Conservation (phyloP, 1,140 invertebrate species). For the Atopsyche davidsoni region DNA sequence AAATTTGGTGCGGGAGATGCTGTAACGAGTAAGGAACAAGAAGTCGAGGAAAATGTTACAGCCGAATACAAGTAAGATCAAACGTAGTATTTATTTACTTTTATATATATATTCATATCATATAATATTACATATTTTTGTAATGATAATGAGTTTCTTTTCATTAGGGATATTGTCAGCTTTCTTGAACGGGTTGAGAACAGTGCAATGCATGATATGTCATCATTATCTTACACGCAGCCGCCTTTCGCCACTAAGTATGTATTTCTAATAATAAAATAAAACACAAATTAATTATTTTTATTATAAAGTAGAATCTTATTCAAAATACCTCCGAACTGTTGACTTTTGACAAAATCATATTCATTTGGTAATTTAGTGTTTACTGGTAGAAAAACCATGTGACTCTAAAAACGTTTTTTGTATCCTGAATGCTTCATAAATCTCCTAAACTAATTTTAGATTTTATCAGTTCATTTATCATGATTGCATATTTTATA, state of each 20-base stretch:
- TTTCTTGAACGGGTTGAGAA: constrained; percentile 47
- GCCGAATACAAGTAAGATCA: constrained; percentile 27
- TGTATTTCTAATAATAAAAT: constrained; percentile 3
- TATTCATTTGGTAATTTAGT: background rate
- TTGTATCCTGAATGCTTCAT: background rate
- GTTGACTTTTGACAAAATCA: background rate
- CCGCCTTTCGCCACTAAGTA: constrained; percentile 27
- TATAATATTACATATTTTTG: constrained; percentile 3
- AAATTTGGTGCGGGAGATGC: constrained; percentile 1
- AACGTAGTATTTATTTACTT: too few relatives aligned
- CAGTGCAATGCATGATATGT: constrained; percentile 40
- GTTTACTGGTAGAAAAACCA: background rate
- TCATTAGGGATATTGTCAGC: constrained; percentile 45
- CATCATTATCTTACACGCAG: constrained; percentile 27
- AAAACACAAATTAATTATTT: background rate
- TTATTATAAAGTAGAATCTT: background rate
- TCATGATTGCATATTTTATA: constrained; percentile 1
- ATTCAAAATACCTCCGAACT: background rate
- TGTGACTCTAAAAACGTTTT: background rate
- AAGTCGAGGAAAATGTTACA: constrained; percentile 2
- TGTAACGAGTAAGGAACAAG: background rate
- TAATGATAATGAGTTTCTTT: constrained; percentile 15
- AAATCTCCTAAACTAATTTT: background rate
- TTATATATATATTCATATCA: background rate
- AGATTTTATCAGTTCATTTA: background rate